Conservation (phyloP, 2,797 vertebrate genomes). For the Sternotherus odoratus region DNA sequence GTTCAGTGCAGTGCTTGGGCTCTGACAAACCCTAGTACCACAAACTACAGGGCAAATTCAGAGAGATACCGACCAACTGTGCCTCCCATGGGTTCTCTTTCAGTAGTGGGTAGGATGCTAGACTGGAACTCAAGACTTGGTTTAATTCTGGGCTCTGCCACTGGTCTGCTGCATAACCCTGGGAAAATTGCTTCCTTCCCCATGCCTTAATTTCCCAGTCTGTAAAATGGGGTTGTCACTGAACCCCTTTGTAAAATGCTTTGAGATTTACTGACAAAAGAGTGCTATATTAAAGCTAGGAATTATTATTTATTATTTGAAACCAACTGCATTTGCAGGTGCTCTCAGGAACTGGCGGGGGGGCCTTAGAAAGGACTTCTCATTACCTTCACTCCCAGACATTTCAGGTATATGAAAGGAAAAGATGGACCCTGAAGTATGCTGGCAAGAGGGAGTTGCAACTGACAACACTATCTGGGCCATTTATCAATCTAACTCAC, state of each 20-base stretch:
- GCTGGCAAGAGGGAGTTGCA: neutral
- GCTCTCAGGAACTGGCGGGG: neutral
- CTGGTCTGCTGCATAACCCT: neutral
- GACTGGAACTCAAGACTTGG: neutral
- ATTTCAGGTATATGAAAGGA: neutral
- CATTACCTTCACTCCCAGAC: neutral
- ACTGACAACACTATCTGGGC: neutral
- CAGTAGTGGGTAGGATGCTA: neutral
- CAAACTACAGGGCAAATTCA: neutral
- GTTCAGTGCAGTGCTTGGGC: neutral
- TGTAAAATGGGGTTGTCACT: neutral
- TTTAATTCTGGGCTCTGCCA: neutral
- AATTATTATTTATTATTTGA: neutral
- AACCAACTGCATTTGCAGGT: neutral
- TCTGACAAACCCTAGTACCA: neutral
- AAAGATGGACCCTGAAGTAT: neutral
- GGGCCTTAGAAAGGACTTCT: neutral
- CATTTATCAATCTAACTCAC: neutral
- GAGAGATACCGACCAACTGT: neutral
- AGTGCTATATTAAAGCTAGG: neutral
- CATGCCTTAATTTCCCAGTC: neutral
- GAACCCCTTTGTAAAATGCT: neutral
- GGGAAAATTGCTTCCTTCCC: neutral
- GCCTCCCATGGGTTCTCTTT: neutral
- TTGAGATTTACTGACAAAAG: neutral